Conservation (phyloP, 2,888 invertebrate genomes). For the Drosophila austrosaltans region DNA sequence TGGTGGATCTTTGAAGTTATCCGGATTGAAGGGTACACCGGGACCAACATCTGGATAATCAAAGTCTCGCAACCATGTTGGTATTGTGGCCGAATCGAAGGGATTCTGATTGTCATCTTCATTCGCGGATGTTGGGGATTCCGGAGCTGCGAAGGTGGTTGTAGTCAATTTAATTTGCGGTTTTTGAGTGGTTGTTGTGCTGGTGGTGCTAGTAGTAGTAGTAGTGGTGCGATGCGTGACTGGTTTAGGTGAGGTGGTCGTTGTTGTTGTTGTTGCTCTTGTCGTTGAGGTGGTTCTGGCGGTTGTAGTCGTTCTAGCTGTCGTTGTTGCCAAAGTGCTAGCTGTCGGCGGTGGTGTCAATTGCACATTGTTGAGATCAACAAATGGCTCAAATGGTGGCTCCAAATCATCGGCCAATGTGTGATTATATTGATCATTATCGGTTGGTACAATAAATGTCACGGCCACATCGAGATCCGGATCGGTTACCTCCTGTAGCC, state of each 20-base stretch:
- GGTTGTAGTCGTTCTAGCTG: conserved; percentile 34
- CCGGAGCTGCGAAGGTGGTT: conserved; percentile 55
- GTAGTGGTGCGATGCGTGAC: conserved; percentile 48
- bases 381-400: conserved; percentile 81
- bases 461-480: conserved; percentile 81
- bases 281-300: conserved; percentile 33
- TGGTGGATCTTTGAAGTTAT: conserved; percentile 48
- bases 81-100: conserved; percentile 79
- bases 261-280: conserved; percentile 51
- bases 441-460: conserved; percentile 76
- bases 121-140: conserved; percentile 44
- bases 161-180: conserved; percentile 38
- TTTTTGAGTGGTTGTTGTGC: conserved; percentile 38
- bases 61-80: conserved; percentile 80
- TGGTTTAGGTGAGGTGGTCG: conserved; percentile 55
- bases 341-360: conserved; percentile 65
- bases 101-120: conserved; percentile 45
- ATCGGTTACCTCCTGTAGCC: conserved; percentile 81
- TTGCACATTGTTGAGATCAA: conserved; percentile 72
- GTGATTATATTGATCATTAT: conserved; percentile 81
- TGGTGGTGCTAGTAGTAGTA: conserved; percentile 36
- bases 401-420: conserved; percentile 73
- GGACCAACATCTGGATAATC: conserved; percentile 82
- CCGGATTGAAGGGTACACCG: conserved; percentile 78
- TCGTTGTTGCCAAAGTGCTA: neutral